phyloP scores from a whole-genome alignment of 2,113 vertebrate species.

The Cnemophilus loriae region DNA sequence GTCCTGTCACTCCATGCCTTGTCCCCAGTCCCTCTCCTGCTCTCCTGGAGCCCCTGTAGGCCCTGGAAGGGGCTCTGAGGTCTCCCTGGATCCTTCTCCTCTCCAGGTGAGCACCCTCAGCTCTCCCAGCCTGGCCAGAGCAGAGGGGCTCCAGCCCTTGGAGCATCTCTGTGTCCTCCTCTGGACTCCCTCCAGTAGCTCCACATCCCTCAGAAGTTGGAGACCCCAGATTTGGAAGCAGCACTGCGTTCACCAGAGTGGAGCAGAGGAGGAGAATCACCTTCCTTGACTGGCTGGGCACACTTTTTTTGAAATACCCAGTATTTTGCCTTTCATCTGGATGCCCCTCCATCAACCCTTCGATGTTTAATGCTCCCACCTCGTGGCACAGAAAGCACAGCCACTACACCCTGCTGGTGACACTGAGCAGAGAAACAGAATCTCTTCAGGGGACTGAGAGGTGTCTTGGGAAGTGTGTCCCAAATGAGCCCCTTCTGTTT shows the following conservation, averaged over 20 bases:
- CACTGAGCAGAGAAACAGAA: background rate
- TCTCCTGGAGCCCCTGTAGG: background rate
- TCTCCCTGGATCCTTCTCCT: background rate
- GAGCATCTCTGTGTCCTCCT: background rate
- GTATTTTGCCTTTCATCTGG: background rate
- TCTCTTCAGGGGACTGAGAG: background rate
- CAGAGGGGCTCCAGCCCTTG: background rate
- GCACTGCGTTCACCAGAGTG: background rate
- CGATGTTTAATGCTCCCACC: background rate
- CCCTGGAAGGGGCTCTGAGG: background rate
- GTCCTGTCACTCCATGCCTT: background rate
- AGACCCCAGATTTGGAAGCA: background rate
- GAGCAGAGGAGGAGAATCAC: background rate
- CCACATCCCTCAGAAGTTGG: accelerated
- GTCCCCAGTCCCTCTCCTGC: background rate
- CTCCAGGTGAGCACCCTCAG: background rate
- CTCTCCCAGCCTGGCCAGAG: background rate
- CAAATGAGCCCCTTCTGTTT: background rate
- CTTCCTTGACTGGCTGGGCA: background rate
- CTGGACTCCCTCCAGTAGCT: background rate
- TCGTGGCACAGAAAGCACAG: background rate
- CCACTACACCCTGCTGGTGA: accelerated
- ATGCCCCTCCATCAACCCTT: background rate
- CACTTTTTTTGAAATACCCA: background rate
- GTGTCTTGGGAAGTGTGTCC: background rate